Evolutionary conservation across 2,888 invertebrate species (phyloP).

Genomic region (Phalangium opilio): DNA sequence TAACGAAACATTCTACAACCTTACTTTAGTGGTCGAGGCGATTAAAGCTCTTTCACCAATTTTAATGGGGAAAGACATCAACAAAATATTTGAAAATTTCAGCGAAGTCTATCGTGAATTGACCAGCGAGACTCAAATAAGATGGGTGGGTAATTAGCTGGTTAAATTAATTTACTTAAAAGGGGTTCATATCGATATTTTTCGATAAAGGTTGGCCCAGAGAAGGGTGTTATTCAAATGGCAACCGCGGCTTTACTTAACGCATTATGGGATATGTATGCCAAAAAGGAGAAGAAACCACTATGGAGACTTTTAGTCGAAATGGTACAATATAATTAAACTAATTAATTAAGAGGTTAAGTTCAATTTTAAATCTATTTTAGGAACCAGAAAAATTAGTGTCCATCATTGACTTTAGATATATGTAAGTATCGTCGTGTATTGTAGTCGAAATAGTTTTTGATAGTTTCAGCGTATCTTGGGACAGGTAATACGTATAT

Average conservation of each 20-base stretch:
- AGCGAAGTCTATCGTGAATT: constrained; percentile 60
- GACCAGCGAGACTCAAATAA: constrained; percentile 71
- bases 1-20: not conserved
- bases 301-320: constrained; percentile 71
- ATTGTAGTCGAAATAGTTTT: constrained; percentile 1
- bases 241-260: constrained; percentile 78
- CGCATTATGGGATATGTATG: constrained; percentile 85
- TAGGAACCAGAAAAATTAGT: constrained; percentile 60
- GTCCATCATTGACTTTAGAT: constrained; percentile 72
- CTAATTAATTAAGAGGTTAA: too few relatives aligned
- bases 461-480: not conserved
- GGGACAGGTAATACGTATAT: too few relatives aligned
- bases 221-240: constrained; percentile 75
- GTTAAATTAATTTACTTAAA: not conserved
- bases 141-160: constrained; percentile 52
- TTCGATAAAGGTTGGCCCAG: constrained; percentile 56
- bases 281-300: constrained; percentile 62
- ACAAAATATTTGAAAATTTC: constrained; percentile 60
- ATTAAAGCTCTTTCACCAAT: constrained; percentile 52
- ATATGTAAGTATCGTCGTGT: constrained; percentile 34
- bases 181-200: not conserved
- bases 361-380: constrained; percentile 2
- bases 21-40: constrained; percentile 49
- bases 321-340: constrained; percentile 33
- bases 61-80: constrained; percentile 47